phyloP scores from a whole-genome alignment of 1,140 invertebrate genomes.

The Sycobia sp. region DNA sequence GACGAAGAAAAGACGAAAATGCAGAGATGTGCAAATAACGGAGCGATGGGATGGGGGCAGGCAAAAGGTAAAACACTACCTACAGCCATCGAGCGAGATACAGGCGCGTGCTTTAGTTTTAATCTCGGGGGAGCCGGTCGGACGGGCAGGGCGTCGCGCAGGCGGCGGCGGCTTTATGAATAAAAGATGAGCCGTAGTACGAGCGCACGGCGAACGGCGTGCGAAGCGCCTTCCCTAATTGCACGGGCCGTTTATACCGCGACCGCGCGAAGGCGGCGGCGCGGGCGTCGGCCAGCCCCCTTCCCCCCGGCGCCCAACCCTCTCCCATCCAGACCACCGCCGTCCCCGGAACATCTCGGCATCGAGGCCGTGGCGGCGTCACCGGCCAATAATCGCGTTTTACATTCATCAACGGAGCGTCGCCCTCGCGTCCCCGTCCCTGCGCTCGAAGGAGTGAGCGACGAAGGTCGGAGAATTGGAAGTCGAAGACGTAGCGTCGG shows the following conservation, averaged over 20 bases:
- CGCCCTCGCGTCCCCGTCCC: too few species aligned
- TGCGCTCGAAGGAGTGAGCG: too few species aligned
- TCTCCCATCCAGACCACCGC: too few species aligned
- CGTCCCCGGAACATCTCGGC: too few species aligned
- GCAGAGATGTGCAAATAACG: too few species aligned
- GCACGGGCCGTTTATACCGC: conserved; percentile 55
- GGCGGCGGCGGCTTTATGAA: conserved; percentile 44
- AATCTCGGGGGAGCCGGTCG: conserved; percentile 45
- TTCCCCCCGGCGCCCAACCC: conserved; percentile 29
- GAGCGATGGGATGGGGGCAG: too few species aligned
- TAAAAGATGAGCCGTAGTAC: conserved; percentile 60
- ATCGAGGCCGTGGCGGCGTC: conserved; percentile 38
- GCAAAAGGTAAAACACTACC: too few species aligned
- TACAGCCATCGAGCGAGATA: too few species aligned
- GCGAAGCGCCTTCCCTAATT: conserved; percentile 58
- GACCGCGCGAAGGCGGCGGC: background rate
- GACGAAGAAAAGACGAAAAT: too few species aligned
- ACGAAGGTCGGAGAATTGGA: too few species aligned
- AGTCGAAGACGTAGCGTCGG: too few species aligned
- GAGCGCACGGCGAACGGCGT: conserved; percentile 46
- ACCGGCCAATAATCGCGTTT: conserved; percentile 52
- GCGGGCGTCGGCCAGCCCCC: background rate
- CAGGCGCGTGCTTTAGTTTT: conserved; percentile 51
- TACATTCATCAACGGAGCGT: conserved; percentile 43
- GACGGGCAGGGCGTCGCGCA: conserved; percentile 32